Evolutionary conservation across 2,888 invertebrate genomes (phyloP).

Genomic region (Drosophila parthenogenetica): DNA sequence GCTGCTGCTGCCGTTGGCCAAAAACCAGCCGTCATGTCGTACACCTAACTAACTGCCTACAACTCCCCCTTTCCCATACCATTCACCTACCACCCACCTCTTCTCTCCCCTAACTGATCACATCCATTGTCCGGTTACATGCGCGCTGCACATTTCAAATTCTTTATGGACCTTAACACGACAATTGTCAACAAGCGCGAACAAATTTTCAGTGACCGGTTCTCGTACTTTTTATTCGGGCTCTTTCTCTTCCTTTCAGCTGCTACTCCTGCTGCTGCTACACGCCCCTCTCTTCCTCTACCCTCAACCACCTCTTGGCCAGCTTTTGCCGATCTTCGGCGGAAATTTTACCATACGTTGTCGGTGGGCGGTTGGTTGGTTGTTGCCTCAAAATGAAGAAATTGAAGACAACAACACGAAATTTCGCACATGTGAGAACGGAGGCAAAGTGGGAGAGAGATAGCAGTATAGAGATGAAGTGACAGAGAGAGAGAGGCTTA

Average conservation of each 20-base stretch:
- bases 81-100: neutral
- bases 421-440: conserved; percentile 57
- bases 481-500: conserved; percentile 15
- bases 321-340: conserved; percentile 38
- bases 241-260: neutral
- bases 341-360: conserved; percentile 60
- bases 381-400: conserved; percentile 68
- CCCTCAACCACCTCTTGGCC: neutral
- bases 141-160: conserved; percentile 71
- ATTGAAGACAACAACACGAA: conserved; percentile 62
- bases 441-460: conserved; percentile 7
- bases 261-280: neutral
- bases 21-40: conserved; percentile 48
- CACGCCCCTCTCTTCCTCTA: neutral
- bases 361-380: conserved; percentile 59
- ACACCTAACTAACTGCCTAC: conserved; percentile 46
- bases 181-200: conserved; percentile 79
- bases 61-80: neutral
- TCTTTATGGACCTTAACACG: conserved; percentile 75
- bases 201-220: conserved; percentile 75
- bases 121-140: conserved; percentile 51
- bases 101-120: neutral
- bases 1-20: conserved; percentile 61
- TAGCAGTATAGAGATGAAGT: neutral
- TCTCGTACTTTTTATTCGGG: conserved; percentile 18